Percentiles rank a stretch among this genome's conserved stretches.
Conservation (phyloP, 2,797 vertebrate species). For the Gambelia wislizenii region DNA sequence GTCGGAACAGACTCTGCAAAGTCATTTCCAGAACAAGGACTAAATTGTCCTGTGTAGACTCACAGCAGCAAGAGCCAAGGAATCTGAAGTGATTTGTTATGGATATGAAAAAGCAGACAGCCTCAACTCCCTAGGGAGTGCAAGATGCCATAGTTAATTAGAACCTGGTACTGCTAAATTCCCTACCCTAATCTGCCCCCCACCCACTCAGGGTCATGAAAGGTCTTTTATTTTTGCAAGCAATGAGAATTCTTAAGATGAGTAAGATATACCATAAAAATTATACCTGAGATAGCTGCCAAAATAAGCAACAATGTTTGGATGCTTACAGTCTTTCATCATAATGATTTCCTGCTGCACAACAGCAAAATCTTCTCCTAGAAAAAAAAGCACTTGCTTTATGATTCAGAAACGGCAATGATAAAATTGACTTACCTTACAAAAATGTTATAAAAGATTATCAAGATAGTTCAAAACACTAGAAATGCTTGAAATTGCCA, state of each 20-base stretch:
- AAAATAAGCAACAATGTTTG: conserved; percentile 99
- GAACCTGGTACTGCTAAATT: background rate
- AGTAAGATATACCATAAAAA: conserved; percentile 49
- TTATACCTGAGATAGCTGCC: conserved; percentile 98
- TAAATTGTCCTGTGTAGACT: background rate
- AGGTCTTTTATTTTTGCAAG: conserved; percentile 24
- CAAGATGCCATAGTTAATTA: conserved; percentile 28
- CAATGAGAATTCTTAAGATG: conserved; percentile 43
- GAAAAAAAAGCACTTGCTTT: conserved; percentile 62
- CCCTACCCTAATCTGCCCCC: background rate
- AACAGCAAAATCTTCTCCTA: conserved; percentile 98
- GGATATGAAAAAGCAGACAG: background rate
- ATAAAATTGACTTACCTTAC: background rate
- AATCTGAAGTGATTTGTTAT: conserved; percentile 3
- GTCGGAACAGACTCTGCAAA: background rate
- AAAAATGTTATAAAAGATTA: background rate
- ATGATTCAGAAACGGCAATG: conserved; percentile 10
- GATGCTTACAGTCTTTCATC: conserved; percentile 99
- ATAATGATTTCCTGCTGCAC: conserved; percentile 99
- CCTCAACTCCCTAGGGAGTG: background rate
- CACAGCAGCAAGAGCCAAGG: background rate
- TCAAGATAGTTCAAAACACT: background rate
- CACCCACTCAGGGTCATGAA: background rate
- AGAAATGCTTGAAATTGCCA: background rate
- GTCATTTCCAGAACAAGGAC: background rate